Base-by-base conservation (phyloP, 2,113 vertebrate genomes). In the Mus pahari region DNA sequence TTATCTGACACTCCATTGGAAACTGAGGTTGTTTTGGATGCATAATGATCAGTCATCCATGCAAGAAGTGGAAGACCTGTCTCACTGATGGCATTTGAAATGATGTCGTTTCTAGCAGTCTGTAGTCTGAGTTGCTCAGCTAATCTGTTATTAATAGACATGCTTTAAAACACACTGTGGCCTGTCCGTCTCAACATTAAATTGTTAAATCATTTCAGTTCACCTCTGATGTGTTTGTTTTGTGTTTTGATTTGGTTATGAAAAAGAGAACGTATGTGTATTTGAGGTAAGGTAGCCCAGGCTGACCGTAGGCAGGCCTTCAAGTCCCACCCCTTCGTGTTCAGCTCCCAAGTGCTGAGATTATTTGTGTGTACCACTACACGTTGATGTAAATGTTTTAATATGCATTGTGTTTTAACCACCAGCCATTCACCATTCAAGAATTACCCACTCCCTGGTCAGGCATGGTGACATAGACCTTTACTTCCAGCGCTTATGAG, bases 1-100 rank as follows among this genome's bases (percentile, higher is more conserved):
- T 53, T 94, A 58, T 74, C 68, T 96, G 62, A 94, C 84, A 22
- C 42, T 87, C 28, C 36, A 7, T 83, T 93, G 70, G 53, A 90
- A 94, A 77, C 86, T 83, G 75, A 96, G 55, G 45, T n/a, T 70
- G 45, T 45, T 68, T 86, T 20, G 3, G 84, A 13, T 24, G 6
- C 64, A 86, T 48, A 68, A 50, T 68, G 39, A 50, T 66, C 62
- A 36, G 83, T 66, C 39, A 66, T 33, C 31, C 83, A 36, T 36
- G 62, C 28, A 50, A 50, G 45, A 70, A 50, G 45, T 14, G 31
- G 28, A n/a, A 20, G 5, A 7, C 33, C 19, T 14, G 19, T 16
- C 31, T 50, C 31, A 50, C 42, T 86, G 60, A 48, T 13, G 42
- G 39, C 60, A 19, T 48, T 84, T 31, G 28, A 68, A 70, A 48